Base-by-base conservation (phyloP, 2,797 vertebrate genomes). In the Loris lydekkerianus region DNA sequence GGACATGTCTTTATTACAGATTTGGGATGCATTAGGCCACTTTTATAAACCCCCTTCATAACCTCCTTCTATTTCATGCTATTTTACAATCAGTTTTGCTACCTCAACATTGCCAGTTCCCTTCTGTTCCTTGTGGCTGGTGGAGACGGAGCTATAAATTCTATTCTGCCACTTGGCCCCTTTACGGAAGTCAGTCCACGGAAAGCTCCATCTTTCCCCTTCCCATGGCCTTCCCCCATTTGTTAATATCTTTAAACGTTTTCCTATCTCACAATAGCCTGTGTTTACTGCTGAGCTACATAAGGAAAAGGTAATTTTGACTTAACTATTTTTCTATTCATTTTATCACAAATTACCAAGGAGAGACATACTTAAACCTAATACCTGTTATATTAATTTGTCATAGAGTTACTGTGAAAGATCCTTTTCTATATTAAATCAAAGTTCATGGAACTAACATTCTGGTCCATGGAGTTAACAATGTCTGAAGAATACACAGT, bases 291-390 rank as follows among this genome's bases (percentile, higher is more conserved):
- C 67, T 70, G 56, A 91, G 60, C 17, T 37, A n/a, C 37, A 82
- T 18, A 46, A 86, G 78, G 58, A 77, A 93, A 92, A 89, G 7
- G 7, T 40, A 37, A 27, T 69, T 93, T 81, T 93, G 29, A 77
- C 17, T 43, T 72, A 29, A 49, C 49, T 80, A 3, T 56, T 80
- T 89, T 89, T 87, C 75, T 58, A 80, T 93, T 89, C 27, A 49
- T 73, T 91, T 75, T 40, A 93, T 82, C 67, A 46, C 58, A 31
- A n/a, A 85, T 17, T 60, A 84, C 53, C 87, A 89, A 31, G 65
- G 7, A 15, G 72, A 78, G n/a, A 69, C 11, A 86, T 5, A 1
- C 43, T 75, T 93, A 34, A 34, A 72, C n/a, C 75, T 67, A 63
- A 89, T 10, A 56, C 1, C 0, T 67, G n/a, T 13, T 13, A 46